Evolutionary conservation across 2,797 vertebrate genomes (phyloP).

Genomic region (Bufotes viridis): DNA sequence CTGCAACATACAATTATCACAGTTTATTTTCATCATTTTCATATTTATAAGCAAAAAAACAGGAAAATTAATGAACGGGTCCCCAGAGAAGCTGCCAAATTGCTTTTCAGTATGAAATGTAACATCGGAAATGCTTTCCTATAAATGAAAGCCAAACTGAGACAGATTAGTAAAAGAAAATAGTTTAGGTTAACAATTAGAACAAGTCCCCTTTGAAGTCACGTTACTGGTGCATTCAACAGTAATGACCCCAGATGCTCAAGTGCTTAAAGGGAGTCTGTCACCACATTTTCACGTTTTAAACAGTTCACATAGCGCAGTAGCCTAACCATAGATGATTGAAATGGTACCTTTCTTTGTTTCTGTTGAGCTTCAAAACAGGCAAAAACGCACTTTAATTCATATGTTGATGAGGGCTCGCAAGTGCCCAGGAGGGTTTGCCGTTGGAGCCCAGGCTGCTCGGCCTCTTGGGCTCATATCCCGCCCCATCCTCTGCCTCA

Average conservation of each 20-base stretch:
- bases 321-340: no score
- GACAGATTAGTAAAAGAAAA: neutral
- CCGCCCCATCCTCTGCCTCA: no score
- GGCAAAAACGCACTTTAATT: no score
- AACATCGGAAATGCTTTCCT: neutral
- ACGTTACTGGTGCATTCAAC: no score
- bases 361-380: no score
- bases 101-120: neutral
- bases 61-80: neutral
- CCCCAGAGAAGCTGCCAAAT: neutral
- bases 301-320: no score
- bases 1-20: neutral
- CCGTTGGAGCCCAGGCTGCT: no score
- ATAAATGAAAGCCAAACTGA: neutral
- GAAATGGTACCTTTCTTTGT: no score
- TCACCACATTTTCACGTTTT: no score
- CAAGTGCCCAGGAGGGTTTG: no score
- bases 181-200: neutral
- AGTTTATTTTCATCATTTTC: neutral
- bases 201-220: neutral
- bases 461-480: no score
- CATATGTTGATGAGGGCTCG: no score
- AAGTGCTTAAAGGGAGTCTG: neutral
- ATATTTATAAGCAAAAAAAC: constrained; percentile 15
- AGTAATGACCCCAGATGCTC: neutral